Percentiles rank a stretch among this genome's conserved stretches.
phyloP scores from a whole-genome alignment of 1,140 invertebrate genomes.

The Bombus confusus region DNA sequence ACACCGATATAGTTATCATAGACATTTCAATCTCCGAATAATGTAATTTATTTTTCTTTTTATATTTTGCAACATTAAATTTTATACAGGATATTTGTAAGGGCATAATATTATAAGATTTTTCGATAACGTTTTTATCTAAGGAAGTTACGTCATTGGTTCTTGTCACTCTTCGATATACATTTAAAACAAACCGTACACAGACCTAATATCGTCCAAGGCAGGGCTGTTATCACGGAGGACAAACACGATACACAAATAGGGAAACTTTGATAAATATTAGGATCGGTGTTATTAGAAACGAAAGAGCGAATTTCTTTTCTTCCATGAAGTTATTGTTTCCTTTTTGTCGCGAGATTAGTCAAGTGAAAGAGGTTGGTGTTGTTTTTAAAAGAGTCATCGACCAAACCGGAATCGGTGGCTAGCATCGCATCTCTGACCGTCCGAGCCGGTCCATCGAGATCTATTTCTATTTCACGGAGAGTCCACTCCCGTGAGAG shows the following conservation, averaged over 20 bases:
- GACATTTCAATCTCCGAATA: too few relatives aligned
- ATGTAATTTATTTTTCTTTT: too few relatives aligned
- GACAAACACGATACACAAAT: background rate
- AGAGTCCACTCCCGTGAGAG: constrained; percentile 64
- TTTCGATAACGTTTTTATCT: too few relatives aligned
- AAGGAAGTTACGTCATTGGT: too few relatives aligned
- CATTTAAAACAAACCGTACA: too few relatives aligned
- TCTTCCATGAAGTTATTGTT: background rate
- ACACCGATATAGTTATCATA: too few relatives aligned
- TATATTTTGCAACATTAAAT: too few relatives aligned
- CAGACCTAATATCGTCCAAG: background rate
- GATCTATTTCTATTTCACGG: constrained; percentile 76
- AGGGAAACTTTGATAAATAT: background rate
- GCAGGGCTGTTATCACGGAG: background rate
- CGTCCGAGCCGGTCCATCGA: constrained; percentile 58
- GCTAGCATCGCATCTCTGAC: constrained; percentile 43
- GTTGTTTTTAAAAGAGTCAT: constrained; percentile 57
- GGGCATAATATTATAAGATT: too few relatives aligned
- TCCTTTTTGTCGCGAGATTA: background rate
- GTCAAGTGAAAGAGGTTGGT: background rate
- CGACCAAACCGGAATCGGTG: constrained; percentile 55
- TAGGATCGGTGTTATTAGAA: background rate
- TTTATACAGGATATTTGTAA: too few relatives aligned
- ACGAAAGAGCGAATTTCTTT: constrained; percentile 1
- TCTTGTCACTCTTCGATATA: too few relatives aligned